Conservation (phyloP, 1,140 invertebrate species). For the Oedothorax gibbosus region DNA sequence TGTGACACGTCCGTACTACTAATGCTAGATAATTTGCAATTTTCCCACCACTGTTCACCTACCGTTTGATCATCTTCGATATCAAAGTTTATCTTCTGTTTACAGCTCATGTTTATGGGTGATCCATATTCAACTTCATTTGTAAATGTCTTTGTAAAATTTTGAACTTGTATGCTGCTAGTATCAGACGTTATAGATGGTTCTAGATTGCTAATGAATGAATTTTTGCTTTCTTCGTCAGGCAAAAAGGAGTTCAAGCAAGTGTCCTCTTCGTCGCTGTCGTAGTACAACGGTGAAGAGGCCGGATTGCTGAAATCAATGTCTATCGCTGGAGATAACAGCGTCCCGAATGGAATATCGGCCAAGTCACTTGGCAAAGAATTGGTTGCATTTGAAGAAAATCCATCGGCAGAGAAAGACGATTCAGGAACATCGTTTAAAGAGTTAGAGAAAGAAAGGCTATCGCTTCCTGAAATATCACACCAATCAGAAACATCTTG, state of each 20-base stretch:
- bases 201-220: no score
- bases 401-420: neutral
- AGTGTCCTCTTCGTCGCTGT: conserved; percentile 8
- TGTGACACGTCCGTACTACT: neutral
- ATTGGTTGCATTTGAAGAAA: neutral
- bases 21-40: neutral
- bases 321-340: conserved; percentile 18
- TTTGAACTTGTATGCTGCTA: no score
- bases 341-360: conserved; percentile 42
- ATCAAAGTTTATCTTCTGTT: neutral
- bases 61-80: neutral
- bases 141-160: no score
- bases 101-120: no score
- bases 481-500: conserved; percentile 28
- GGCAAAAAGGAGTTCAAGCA: conserved; percentile 3
- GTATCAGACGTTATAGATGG: no score
- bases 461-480: conserved; percentile 29
- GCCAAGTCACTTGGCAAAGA: conserved; percentile 44
- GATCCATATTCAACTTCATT: no score
- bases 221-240: neutral
- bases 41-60: conserved; percentile 1
- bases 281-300: conserved; percentile 22
- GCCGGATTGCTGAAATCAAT: conserved; percentile 17
- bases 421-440: neutral
- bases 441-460: neutral